Percentiles rank a stretch among this genome's conserved stretches.
phyloP scores from a whole-genome alignment of 2,888 invertebrate genomes.

The Blastobasis adustella region DNA sequence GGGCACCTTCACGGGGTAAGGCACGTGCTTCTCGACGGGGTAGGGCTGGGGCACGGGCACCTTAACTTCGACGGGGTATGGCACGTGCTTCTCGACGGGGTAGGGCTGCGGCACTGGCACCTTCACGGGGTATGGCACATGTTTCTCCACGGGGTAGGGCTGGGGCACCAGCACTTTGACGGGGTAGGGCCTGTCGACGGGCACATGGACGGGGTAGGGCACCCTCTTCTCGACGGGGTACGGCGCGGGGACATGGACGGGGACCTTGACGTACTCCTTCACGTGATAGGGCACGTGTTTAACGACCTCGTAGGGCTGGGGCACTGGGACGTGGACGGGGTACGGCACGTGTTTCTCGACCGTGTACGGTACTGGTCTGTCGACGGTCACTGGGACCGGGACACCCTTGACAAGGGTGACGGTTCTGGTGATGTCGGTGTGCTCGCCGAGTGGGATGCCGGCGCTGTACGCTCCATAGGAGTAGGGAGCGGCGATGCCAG shows the following conservation, averaged over 20 bases:
- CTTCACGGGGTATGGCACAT: slow-evolving; percentile 83
- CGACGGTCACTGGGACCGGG: slow-evolving; percentile 78
- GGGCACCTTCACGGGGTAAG: slow-evolving; percentile 79
- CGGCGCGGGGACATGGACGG: slow-evolving; percentile 83
- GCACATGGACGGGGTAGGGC: slow-evolving; percentile 80
- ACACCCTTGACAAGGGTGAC: slow-evolving; percentile 80
- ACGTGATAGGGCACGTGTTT: slow-evolving; percentile 82
- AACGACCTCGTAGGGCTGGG: slow-evolving; percentile 82
- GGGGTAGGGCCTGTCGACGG: slow-evolving; percentile 85
- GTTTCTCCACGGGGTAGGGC: slow-evolving; percentile 87
- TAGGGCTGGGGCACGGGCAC: slow-evolving; percentile 85
- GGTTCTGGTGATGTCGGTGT: slow-evolving; percentile 76
- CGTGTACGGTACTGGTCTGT: slow-evolving; percentile 76
- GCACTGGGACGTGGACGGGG: slow-evolving; percentile 80
- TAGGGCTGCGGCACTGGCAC: slow-evolving; percentile 84
- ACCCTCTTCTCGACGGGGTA: slow-evolving; percentile 88
- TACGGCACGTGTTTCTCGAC: slow-evolving; percentile 80
- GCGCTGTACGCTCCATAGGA: slow-evolving; percentile 13
- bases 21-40: slow-evolving; percentile 79
- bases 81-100: slow-evolving; percentile 84
- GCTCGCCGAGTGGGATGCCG: slow-evolving; percentile 51
- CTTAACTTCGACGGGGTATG: slow-evolving; percentile 82
- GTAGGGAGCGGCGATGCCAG: slow-evolving; percentile 15
- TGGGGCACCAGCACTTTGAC: slow-evolving; percentile 86
- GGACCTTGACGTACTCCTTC: slow-evolving; percentile 86